These are phyloP conservation scores for Synanthedon formicaeformis DNA, from an alignment of 2,888 invertebrate genomes.

Conservation along the genomic window DNA sequence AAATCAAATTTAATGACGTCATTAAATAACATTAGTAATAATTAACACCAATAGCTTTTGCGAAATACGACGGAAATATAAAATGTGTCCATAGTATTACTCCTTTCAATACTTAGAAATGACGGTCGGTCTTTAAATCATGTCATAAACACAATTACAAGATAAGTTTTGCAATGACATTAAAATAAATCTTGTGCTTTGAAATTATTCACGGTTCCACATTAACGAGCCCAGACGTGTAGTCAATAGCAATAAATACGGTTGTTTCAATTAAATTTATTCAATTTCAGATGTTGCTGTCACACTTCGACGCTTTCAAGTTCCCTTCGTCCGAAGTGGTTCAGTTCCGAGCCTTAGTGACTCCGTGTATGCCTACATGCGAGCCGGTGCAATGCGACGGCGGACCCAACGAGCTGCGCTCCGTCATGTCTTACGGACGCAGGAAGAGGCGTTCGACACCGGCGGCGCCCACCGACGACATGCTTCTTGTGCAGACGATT, in stretches of 20 bases:
- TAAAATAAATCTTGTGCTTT: background rate
- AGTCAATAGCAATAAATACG: background rate
- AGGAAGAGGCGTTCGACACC: conserved; percentile 80
- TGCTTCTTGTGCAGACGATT: conserved; percentile 89
- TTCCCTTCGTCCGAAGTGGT: conserved; percentile 96
- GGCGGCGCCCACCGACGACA: conserved; percentile 75
- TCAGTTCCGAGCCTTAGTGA: conserved; percentile 94
- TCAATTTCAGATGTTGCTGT: conserved; percentile 78
- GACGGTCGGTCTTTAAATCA: background rate
- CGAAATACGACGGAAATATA: background rate
- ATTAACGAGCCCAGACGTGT: background rate
- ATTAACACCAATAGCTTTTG: conserved; percentile 2
- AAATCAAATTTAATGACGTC: conserved; percentile 10
- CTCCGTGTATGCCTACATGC: conserved; percentile 93
- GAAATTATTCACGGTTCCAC: background rate
- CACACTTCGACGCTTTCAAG: conserved; percentile 96
- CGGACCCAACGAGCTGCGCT: conserved; percentile 84
- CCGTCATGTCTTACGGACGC: conserved; percentile 86
- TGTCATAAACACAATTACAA: background rate
- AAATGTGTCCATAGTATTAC: background rate
- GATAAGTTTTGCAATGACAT: background rate
- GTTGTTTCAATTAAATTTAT: background rate
- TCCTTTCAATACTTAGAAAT: background rate
- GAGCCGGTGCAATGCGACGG: conserved; percentile 93
- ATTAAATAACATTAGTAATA: conserved; percentile 1